Percentiles rank a stretch among this genome's conserved stretches.
phyloP scores from a whole-genome alignment of 2,113 vertebrate species.

The Aphyosemion australe region DNA sequence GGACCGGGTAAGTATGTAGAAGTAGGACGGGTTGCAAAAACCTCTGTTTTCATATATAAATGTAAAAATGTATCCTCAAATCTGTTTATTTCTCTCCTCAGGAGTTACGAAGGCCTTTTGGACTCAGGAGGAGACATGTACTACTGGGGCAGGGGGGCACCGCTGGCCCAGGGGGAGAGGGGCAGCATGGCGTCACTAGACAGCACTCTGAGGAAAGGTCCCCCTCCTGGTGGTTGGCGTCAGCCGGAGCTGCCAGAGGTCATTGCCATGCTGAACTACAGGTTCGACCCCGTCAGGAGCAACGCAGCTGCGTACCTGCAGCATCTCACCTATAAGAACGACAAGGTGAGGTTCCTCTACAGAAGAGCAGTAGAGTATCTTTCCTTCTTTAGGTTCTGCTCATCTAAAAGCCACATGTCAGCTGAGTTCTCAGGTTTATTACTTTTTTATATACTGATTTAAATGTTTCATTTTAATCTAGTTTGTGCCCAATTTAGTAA shows the following conservation, averaged over 20 bases:
- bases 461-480: too few relatives aligned
- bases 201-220: constrained; percentile 88
- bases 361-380: too few relatives aligned
- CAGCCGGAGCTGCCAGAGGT: constrained; percentile 96
- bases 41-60: too few relatives aligned
- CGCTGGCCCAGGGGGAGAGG: constrained; percentile 88
- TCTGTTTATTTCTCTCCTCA: constrained; percentile 46
- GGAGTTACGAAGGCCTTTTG: constrained; percentile 94
- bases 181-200: constrained; percentile 94
- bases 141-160: constrained; percentile 84
- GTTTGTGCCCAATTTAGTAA: too few relatives aligned
- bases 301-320: constrained; percentile 95
- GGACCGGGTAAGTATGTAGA: constrained; percentile 82
- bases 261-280: constrained; percentile 94
- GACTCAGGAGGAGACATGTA: constrained; percentile 86
- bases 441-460: too few relatives aligned
- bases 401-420: too few relatives aligned
- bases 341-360: constrained; percentile 79
- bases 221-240: constrained; percentile 81
- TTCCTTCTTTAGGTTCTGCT: too few relatives aligned
- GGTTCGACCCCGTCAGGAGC: constrained; percentile 90
- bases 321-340: constrained; percentile 94
- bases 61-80: too few relatives aligned
- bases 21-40: neutral
- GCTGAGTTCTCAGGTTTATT: too few relatives aligned